phyloP scores from a whole-genome alignment of 2,113 vertebrate species.

The Muntiacus muntjak region DNA sequence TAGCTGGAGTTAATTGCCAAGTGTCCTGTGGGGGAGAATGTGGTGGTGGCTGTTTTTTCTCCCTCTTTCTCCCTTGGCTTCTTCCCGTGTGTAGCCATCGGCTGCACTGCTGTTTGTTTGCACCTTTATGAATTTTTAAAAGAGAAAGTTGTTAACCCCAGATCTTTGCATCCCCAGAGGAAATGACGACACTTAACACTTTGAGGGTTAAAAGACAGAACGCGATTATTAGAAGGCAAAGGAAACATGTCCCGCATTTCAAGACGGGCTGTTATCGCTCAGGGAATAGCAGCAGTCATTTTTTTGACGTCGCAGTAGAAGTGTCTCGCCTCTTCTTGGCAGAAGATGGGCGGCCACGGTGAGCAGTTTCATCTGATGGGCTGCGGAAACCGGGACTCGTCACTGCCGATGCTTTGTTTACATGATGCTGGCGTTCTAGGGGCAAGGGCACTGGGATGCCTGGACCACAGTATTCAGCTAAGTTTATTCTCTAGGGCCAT shows the following conservation, averaged over 20 bases:
- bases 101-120: constrained; percentile 73
- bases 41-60: neutral
- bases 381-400: neutral
- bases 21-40: constrained; percentile 79
- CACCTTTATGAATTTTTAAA: constrained; percentile 84
- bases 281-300: constrained; percentile 8
- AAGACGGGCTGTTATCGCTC: constrained; percentile 53
- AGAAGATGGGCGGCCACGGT: neutral
- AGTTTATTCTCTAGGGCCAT: constrained; percentile 16
- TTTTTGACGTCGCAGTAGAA: neutral
- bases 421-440: constrained; percentile 7
- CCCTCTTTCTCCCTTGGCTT: constrained; percentile 61
- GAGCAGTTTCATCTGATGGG: neutral
- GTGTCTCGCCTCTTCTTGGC: constrained; percentile 37
- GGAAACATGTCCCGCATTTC: constrained; percentile 61
- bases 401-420: constrained; percentile 45
- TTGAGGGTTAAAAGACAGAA: constrained; percentile 77
- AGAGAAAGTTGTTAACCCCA: constrained; percentile 80
- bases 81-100: constrained; percentile 71
- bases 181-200: constrained; percentile 69
- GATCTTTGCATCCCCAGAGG: constrained; percentile 77
- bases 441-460: neutral
- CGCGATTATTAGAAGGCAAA: constrained; percentile 61
- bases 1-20: constrained; percentile 89
- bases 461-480: neutral